A percentile compares a stretch with the other conserved stretches of the same genome.
Conservation (phyloP, 2,888 invertebrate species). For the Phanerotoma sp. region DNA sequence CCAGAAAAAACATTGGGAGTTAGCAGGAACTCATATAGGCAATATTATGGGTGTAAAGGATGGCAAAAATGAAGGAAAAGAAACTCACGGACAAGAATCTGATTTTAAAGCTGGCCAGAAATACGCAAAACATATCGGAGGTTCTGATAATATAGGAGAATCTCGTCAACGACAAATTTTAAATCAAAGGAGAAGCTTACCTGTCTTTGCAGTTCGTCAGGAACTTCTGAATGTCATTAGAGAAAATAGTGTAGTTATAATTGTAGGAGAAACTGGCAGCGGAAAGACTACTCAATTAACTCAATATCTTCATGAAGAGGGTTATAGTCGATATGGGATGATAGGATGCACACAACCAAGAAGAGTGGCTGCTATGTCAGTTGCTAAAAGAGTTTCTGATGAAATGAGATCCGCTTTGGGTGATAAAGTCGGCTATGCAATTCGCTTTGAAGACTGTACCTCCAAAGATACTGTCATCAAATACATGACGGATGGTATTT, state of each 20-base stretch:
- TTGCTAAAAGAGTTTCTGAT: slow-evolving; percentile 97
- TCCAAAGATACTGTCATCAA: slow-evolving; percentile 89
- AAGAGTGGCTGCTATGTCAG: slow-evolving; percentile 98
- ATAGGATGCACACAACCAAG: slow-evolving; percentile 97
- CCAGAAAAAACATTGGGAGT: slow-evolving; percentile 98
- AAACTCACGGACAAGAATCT: slow-evolving; percentile 59
- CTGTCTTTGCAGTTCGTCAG: slow-evolving; percentile 94
- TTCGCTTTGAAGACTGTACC: slow-evolving; percentile 99
- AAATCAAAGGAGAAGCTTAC: slow-evolving; percentile 89
- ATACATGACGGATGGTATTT: slow-evolving; percentile 99
- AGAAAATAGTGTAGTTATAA: slow-evolving; percentile 92
- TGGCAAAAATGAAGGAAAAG: slow-evolving; percentile 68
- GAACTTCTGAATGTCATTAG: slow-evolving; percentile 88
- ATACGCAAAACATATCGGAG: slow-evolving; percentile 92
- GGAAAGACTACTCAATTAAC: slow-evolving; percentile 98
- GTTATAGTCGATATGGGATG: slow-evolving; percentile 88
- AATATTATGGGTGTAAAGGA: slow-evolving; percentile 90
- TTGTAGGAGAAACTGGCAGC: slow-evolving; percentile 93
- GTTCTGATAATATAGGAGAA: slow-evolving; percentile 64
- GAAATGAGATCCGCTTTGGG: slow-evolving; percentile 92
- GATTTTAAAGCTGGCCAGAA: slow-evolving; percentile 94
- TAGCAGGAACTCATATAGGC: slow-evolving; percentile 93
- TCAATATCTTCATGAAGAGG: slow-evolving; percentile 97
- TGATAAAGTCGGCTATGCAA: slow-evolving; percentile 97
- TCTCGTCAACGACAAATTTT: slow-evolving; percentile 79